Percentiles rank a stretch among this genome's conserved stretches.
These are phyloP conservation scores for Micromys minutus DNA, from an alignment of 2,113 vertebrate species.

Conservation along the genomic window DNA sequence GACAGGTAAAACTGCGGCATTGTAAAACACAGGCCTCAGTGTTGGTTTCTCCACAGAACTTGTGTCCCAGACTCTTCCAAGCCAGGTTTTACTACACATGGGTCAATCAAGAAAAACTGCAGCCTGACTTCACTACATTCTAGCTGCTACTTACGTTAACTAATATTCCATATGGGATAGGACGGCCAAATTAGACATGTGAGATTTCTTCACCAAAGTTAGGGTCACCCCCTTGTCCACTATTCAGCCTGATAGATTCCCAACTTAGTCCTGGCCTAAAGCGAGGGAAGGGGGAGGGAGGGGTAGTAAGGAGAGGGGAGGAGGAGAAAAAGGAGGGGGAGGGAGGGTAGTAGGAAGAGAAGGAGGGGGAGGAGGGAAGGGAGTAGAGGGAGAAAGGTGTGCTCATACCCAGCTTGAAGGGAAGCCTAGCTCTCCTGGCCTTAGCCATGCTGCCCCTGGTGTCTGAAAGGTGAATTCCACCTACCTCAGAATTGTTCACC, in stretches of 20 bases:
- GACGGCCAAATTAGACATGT: neutral
- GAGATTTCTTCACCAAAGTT: neutral
- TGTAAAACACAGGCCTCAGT: neutral
- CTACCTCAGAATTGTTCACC: neutral
- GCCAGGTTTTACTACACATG: neutral
- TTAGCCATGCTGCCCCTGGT: neutral
- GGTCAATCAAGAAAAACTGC: neutral
- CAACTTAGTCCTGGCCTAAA: neutral
- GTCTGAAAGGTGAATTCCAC: accelerated
- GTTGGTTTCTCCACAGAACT: neutral
- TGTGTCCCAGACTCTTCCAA: neutral
- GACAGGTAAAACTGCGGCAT: accelerated
- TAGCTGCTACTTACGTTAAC: neutral
- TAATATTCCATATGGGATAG: neutral
- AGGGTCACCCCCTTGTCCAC: neutral
- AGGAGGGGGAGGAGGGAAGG: accelerated
- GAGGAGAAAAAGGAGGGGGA: too few species aligned
- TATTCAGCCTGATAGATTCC: neutral
- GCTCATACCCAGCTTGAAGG: accelerated
- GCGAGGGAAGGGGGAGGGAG: neutral
- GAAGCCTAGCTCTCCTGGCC: neutral
- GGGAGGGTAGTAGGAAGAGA: accelerated
- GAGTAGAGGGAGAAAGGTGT: too few species aligned
- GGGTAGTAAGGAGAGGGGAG: too few species aligned
- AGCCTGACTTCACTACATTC: neutral